phyloP scores from a whole-genome alignment of 2,888 invertebrate genomes.

The Ectemnius cavifrons region DNA sequence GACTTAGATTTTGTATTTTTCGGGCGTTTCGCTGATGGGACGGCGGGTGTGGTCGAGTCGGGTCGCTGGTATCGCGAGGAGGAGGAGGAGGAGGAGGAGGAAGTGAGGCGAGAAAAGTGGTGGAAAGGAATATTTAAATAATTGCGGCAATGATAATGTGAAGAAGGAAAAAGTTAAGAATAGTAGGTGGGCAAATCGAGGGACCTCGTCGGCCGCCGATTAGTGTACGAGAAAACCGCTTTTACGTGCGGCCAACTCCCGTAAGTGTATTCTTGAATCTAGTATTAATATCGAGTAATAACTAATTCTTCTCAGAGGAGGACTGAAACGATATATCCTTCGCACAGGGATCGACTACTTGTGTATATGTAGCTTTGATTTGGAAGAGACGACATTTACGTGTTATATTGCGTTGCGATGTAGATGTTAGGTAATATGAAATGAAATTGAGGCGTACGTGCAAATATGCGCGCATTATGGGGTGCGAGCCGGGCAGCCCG shows the following conservation, averaged over 20 bases:
- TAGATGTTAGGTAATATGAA: no score
- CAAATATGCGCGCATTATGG: no score
- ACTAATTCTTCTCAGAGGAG: constrained; percentile 32
- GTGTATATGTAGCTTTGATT: constrained; percentile 63
- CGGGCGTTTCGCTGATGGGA: constrained; percentile 69
- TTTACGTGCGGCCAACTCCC: constrained; percentile 55
- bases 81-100: constrained; percentile 6
- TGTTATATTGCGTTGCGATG: constrained; percentile 61
- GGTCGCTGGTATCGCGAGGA: constrained; percentile 14
- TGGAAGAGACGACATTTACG: constrained; percentile 60
- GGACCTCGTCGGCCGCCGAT: constrained; percentile 41
- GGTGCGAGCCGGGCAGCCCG: no score
- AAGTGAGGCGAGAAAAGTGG: constrained; percentile 30
- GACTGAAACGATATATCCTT: constrained; percentile 53
- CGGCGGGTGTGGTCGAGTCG: constrained; percentile 63
- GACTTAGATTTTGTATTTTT: constrained; percentile 77
- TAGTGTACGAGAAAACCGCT: constrained; percentile 26
- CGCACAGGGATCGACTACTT: constrained; percentile 65
- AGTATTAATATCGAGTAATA: constrained; percentile 72
- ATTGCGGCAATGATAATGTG: background rate
- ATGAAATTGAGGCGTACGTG: no score
- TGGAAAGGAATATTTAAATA: constrained; percentile 7
- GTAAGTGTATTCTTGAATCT: constrained; percentile 68
- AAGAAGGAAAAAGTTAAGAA: background rate
- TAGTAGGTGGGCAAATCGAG: constrained; percentile 40